Conservation (phyloP, 2,797 vertebrate species). For the Sarcoramphus papa region DNA sequence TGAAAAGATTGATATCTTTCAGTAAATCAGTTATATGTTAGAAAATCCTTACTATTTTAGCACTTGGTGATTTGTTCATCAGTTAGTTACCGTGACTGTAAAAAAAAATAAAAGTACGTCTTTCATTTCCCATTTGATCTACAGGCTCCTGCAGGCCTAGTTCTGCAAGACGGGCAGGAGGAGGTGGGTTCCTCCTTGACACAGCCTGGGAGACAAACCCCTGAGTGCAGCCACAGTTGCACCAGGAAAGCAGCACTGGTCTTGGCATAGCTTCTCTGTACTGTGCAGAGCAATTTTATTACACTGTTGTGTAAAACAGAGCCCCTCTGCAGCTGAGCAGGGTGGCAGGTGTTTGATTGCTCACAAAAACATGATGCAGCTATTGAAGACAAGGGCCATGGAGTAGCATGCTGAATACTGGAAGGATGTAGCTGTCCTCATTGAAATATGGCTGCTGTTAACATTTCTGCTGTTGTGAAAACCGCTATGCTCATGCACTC, state of each 20-base stretch:
- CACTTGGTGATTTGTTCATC: background rate
- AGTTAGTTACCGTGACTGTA: background rate
- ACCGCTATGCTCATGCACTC: background rate
- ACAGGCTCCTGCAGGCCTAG: background rate
- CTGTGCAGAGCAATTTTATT: background rate
- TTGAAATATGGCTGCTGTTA: background rate
- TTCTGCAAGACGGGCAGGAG: background rate
- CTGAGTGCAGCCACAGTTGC: background rate
- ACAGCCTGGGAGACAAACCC: background rate
- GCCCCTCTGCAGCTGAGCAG: background rate
- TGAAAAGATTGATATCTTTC: background rate
- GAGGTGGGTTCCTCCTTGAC: background rate
- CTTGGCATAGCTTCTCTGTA: background rate
- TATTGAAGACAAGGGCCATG: background rate
- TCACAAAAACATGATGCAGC: background rate
- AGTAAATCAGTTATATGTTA: background rate
- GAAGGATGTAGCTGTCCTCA: background rate
- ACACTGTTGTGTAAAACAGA: background rate
- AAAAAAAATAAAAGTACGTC: background rate
- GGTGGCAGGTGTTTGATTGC: background rate
- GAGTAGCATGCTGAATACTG: background rate
- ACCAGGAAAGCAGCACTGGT: background rate
- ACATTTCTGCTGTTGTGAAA: background rate
- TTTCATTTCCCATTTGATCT: background rate
- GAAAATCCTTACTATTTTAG: background rate